These are phyloP conservation scores for Enteromius fasciolatus DNA, from an alignment of 2,797 vertebrate species.

Conservation along the genomic window DNA sequence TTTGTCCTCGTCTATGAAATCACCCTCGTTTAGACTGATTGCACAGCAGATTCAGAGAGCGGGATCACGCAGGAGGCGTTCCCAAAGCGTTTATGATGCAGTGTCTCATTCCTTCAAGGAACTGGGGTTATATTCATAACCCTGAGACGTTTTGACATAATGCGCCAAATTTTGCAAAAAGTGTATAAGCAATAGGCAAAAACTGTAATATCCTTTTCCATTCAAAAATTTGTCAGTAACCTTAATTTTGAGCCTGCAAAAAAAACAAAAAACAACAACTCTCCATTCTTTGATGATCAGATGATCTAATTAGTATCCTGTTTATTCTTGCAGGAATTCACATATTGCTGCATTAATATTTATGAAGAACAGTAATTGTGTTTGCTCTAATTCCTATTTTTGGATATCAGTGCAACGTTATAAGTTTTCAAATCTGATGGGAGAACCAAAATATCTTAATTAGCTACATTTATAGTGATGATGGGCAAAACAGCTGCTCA, in stretches of 20 bases:
- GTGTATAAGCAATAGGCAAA: too few species aligned
- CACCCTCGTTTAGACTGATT: too few species aligned
- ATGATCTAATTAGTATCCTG: slow-evolving; percentile 56
- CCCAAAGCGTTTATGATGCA: too few species aligned
- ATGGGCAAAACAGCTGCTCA: slow-evolving; percentile 5
- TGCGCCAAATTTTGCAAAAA: too few species aligned
- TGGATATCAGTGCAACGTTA: slow-evolving; percentile 27
- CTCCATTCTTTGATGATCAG: slow-evolving; percentile 43
- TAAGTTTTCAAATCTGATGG: slow-evolving; percentile 29
- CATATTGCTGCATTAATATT: slow-evolving; percentile 61
- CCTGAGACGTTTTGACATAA: too few species aligned
- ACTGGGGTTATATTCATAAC: too few species aligned
- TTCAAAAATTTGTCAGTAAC: slow-evolving; percentile 34
- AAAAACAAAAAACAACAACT: slow-evolving; percentile 40
- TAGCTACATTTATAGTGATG: slow-evolving; percentile 9
- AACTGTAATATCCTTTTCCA: neutral
- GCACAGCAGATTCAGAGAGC: too few species aligned
- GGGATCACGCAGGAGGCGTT: too few species aligned
- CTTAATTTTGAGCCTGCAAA: slow-evolving; percentile 49
- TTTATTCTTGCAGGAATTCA: slow-evolving; percentile 55
- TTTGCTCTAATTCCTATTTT: slow-evolving; percentile 35
- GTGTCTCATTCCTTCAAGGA: too few species aligned
- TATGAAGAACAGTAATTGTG: slow-evolving; percentile 56
- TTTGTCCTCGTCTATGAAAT: too few species aligned
- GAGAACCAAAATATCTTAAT: slow-evolving; percentile 20